Base-by-base conservation (phyloP, 2,888 invertebrate genomes). In the Tipula helvola region DNA sequence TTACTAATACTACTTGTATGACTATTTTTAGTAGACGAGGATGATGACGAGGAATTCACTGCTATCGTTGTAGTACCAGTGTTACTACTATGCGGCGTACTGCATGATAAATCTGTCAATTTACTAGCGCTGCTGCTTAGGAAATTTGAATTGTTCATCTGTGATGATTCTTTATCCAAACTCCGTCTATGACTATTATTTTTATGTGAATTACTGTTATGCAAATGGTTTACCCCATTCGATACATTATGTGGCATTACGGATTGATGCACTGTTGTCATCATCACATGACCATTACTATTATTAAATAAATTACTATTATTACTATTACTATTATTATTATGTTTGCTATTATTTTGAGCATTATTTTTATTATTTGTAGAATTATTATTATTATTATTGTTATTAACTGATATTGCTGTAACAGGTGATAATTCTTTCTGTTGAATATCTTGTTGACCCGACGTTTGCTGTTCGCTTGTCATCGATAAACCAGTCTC, bases 121-220 rank as follows among this genome's bases (percentile, higher is more conserved):
- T 86, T 52, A 57, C 39, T 52, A 52, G 39, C 57, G 8, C 16
- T 42, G 12, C 5, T 42, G 47, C 36, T 86, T 57, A 86, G 16
- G 42, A 12, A 36, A 85, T 87, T 41, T 85, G 28, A n/a, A 52
- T 42, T 86, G 86, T 87, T 88, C 87, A 85, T 87, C 87, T 86
- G 88, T 88, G 83, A 83, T 87, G 87, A 87, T 44, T 87, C 91
- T 88, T 91, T 91, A 88, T 91, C 91, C 88, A 90, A 88, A 88
- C 91, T 86, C 52, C 57, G 47, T 86, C 87, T 91, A 57, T 88
- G 88, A 87, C 91, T 91, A 85, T 91, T 90, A 88, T 90, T 90
- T 88, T 89, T 90, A 88, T 90, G 86, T 42, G 71, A 83, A 57
- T 86, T 57, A 83, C 28, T 41, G 36, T 86, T 44, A 52, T 86